Evolutionary conservation across 2,113 vertebrate species (phyloP).

Genomic region (Pangasianodon gigas): DNA sequence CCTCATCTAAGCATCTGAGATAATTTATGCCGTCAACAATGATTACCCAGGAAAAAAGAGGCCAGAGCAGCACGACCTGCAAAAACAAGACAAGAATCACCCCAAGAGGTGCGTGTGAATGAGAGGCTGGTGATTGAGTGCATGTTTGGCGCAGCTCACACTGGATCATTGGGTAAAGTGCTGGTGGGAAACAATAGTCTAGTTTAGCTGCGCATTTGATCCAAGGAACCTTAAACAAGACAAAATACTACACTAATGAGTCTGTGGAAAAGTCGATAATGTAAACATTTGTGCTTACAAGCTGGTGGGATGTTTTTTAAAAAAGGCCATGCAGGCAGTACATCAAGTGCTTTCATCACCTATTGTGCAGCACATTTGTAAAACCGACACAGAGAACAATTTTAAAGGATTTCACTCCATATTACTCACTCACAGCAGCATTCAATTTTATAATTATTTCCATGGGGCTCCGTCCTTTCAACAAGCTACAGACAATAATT

Average conservation of each 20-base stretch:
- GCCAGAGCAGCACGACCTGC: background rate
- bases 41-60: background rate
- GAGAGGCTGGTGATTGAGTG: background rate
- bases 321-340: slow-evolving; percentile 4
- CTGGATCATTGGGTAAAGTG: background rate
- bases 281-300: background rate
- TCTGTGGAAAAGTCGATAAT: background rate
- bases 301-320: background rate
- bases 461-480: background rate
- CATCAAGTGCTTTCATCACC: background rate
- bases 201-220: background rate
- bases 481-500: background rate
- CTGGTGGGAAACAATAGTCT: background rate
- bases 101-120: background rate
- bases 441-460: background rate
- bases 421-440: slow-evolving; percentile 2
- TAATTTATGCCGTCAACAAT: background rate
- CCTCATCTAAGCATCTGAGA: background rate
- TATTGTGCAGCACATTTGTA: slow-evolving; percentile 13
- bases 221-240: background rate
- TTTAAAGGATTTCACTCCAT: background rate
- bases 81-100: slow-evolving; percentile 19
- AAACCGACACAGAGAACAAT: background rate
- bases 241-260: background rate
- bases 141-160: slow-evolving; percentile 5